Percentiles rank a stretch among this genome's conserved stretches.
Conservation (phyloP, 2,113 vertebrate genomes). For the Peromyscus californicus region DNA sequence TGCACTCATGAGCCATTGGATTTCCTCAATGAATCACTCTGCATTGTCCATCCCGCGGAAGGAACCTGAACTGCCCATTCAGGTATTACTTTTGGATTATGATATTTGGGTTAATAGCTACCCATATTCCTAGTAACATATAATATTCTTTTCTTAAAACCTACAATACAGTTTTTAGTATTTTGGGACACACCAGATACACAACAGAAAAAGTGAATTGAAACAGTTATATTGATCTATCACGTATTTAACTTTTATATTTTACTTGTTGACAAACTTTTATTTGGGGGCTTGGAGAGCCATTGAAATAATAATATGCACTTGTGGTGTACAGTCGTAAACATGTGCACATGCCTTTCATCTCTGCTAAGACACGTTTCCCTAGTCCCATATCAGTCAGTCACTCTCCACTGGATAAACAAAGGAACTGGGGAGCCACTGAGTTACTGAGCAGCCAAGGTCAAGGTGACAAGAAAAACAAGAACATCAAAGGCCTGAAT, state of each 20-base stretch:
- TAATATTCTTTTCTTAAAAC: constrained; percentile 18
- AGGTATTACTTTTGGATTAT: neutral
- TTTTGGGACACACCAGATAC: constrained; percentile 1
- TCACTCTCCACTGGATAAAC: neutral
- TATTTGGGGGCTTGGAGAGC: neutral
- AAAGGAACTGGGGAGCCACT: neutral
- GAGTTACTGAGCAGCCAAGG: neutral
- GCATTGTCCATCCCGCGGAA: neutral
- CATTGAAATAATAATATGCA: neutral
- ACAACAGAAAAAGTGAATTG: neutral
- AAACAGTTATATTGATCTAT: neutral
- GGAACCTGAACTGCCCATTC: constrained; percentile 28
- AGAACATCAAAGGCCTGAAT: neutral
- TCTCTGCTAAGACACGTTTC: neutral
- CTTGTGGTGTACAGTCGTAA: neutral
- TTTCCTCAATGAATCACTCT: neutral
- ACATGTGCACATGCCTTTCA: neutral
- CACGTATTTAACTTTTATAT: neutral
- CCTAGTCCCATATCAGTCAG: neutral
- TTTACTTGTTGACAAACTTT: neutral
- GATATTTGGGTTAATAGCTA: neutral
- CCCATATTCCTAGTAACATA: neutral
- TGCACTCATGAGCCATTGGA: neutral
- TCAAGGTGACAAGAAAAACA: neutral
- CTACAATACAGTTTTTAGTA: neutral